These are phyloP conservation scores for Liposcelis brunnea DNA, from an alignment of 2,888 invertebrate species.

Conservation along the genomic window DNA sequence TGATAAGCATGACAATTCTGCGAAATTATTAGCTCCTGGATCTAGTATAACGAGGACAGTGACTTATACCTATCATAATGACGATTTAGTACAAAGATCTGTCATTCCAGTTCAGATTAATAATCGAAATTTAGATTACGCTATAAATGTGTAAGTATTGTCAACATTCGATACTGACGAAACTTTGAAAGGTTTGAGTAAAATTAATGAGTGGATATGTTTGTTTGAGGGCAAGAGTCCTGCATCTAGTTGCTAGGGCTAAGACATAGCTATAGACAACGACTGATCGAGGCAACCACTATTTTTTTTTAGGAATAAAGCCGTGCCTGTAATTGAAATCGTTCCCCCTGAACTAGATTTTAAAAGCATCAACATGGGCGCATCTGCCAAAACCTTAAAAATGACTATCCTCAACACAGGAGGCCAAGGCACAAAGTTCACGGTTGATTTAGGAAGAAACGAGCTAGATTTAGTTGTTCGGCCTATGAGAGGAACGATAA, in stretches of 20 bases:
- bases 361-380: constrained; percentile 27
- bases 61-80: constrained; percentile 23
- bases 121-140: constrained; percentile 12
- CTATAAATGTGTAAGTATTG: constrained; percentile 16
- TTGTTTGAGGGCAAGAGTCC: too few relatives aligned
- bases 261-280: too few relatives aligned
- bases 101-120: constrained; percentile 14
- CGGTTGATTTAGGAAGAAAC: constrained; percentile 28
- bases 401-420: constrained; percentile 26
- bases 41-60: constrained; percentile 24
- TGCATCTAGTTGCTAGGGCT: too few relatives aligned
- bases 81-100: constrained; percentile 14
- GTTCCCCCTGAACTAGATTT: constrained; percentile 25
- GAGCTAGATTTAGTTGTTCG: constrained; percentile 25
- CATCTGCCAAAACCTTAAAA: constrained; percentile 24
- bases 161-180: too few relatives aligned
- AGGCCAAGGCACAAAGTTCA: constrained; percentile 25
- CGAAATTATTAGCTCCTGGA: constrained; percentile 24
- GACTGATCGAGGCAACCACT: too few relatives aligned
- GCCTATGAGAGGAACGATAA: constrained; percentile 26
- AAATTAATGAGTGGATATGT: too few relatives aligned
- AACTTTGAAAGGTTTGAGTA: too few relatives aligned
- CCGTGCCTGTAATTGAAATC: constrained; percentile 20
- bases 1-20: constrained; percentile 14
- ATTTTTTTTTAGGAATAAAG: constrained; percentile 18